Conservation (phyloP, 2,888 invertebrate species). For the Drosophila mercatorum region DNA sequence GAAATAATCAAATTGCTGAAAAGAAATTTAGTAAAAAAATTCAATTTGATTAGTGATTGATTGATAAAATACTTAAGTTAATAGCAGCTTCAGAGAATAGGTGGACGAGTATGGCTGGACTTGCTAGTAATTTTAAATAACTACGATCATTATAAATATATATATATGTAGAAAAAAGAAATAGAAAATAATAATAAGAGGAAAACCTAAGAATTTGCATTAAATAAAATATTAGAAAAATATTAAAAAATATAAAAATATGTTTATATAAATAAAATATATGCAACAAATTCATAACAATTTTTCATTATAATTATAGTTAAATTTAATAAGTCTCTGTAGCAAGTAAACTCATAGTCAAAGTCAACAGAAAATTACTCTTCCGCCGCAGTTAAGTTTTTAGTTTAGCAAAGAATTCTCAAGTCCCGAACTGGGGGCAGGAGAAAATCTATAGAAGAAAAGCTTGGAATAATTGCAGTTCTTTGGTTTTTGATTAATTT, state of each 20-base stretch:
- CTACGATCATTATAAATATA: no score
- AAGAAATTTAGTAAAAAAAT: not conserved
- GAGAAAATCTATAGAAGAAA: not conserved
- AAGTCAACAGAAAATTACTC: not conserved
- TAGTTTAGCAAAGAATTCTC: not conserved
- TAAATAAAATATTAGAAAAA: no score
- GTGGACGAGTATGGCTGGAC: no score
- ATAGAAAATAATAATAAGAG: no score
- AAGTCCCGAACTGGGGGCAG: not conserved
- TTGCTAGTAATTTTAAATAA: no score
- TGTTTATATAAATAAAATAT: no score
- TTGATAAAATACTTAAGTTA: not conserved
- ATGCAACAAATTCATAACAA: no score
- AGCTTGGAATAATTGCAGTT: not conserved
- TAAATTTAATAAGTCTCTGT: not conserved
- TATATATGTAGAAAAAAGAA: no score
- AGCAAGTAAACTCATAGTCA: not conserved
- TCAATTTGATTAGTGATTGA: not conserved
- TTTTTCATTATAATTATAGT: not conserved
- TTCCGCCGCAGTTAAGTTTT: not conserved
- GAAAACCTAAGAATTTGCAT: no score
- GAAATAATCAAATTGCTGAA: slow-evolving; percentile 9
- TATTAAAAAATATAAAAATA: no score
- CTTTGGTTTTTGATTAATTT: slow-evolving; percentile 41
- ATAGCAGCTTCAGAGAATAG: no score